Percentiles rank a stretch among this genome's conserved stretches.
phyloP scores from a whole-genome alignment of 2,797 vertebrate genomes.

The Poeciliopsis presidionis region DNA sequence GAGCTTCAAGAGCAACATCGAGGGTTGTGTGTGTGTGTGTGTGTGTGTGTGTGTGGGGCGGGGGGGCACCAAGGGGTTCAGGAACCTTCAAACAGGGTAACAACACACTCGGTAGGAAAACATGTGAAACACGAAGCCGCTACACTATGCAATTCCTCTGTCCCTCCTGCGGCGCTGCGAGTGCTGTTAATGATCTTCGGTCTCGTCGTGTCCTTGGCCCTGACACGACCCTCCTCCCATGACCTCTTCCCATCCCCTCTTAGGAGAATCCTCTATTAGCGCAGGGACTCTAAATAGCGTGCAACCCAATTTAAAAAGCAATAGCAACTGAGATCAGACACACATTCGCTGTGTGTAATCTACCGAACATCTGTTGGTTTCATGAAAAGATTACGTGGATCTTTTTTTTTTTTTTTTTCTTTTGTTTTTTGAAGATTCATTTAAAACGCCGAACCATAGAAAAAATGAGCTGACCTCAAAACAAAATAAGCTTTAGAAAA shows the following conservation, averaged over 20 bases:
- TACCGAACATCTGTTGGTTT: conserved; percentile 36
- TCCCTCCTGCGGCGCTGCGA: conserved; percentile 28
- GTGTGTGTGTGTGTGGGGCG: neutral
- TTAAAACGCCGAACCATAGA: conserved; percentile 1
- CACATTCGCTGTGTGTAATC: conserved; percentile 24
- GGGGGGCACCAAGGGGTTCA: conserved; percentile 30
- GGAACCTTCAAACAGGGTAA: conserved; percentile 20
- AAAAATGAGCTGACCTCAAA: conserved; percentile 40
- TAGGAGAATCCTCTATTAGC: conserved; percentile 20
- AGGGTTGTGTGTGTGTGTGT: neutral
- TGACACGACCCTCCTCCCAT: conserved; percentile 25
- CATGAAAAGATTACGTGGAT: conserved; percentile 25
- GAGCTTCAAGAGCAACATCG: neutral
- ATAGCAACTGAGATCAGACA: conserved; percentile 50
- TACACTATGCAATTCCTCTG: conserved; percentile 73
- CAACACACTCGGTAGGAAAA: conserved; percentile 26
- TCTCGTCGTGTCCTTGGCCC: conserved; percentile 44
- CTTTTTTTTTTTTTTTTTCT: conserved; percentile 23
- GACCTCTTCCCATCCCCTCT: neutral
- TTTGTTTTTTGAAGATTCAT: conserved; percentile 10
- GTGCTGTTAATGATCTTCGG: conserved; percentile 12
- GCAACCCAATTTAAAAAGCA: conserved; percentile 59
- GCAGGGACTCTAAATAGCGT: conserved; percentile 59
- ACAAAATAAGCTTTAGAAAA: conserved; percentile 33
- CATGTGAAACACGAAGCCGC: conserved; percentile 31